phyloP scores from a whole-genome alignment of 2,797 vertebrate genomes.

The Takifugu ocellatus region DNA sequence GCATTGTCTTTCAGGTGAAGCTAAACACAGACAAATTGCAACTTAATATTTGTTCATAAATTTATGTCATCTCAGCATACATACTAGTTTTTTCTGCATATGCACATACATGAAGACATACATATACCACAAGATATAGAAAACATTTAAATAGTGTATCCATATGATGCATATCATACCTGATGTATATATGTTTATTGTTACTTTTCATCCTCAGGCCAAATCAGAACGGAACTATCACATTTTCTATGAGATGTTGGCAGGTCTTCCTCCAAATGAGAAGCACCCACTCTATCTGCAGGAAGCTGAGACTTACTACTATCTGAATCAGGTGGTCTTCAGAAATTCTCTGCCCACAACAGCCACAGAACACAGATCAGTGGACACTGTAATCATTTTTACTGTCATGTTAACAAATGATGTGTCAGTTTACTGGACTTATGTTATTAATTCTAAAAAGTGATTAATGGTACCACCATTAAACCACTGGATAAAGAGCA shows the following conservation, averaged over 20 bases:
- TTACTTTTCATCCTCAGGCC: conserved; percentile 74
- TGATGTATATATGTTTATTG: conserved; percentile 9
- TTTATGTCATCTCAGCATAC: neutral
- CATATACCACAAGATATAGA: neutral
- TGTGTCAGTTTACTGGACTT: conserved; percentile 26
- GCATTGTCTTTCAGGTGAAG: conserved; percentile 92
- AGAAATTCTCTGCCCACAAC: neutral
- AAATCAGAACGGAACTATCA: conserved; percentile 96
- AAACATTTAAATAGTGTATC: neutral
- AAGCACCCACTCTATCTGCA: conserved; percentile 86
- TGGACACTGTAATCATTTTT: conserved; percentile 36
- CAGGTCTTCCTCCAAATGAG: conserved; percentile 85
- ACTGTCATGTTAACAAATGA: conserved; percentile 40
- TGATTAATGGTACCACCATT: conserved; percentile 31
- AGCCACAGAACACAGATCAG: conserved; percentile 14
- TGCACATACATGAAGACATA: too few species aligned
- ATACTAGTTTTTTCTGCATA: neutral
- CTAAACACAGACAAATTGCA: conserved; percentile 7
- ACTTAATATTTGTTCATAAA: neutral
- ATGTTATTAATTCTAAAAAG: conserved; percentile 28
- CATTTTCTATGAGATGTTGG: conserved; percentile 96
- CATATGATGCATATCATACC: neutral
- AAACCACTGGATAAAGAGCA: neutral
- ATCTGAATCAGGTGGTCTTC: conserved; percentile 89
- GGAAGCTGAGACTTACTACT: conserved; percentile 95